Evolutionary conservation across 2,888 invertebrate genomes (phyloP).

Genomic region (Spisula subtruncata): DNA sequence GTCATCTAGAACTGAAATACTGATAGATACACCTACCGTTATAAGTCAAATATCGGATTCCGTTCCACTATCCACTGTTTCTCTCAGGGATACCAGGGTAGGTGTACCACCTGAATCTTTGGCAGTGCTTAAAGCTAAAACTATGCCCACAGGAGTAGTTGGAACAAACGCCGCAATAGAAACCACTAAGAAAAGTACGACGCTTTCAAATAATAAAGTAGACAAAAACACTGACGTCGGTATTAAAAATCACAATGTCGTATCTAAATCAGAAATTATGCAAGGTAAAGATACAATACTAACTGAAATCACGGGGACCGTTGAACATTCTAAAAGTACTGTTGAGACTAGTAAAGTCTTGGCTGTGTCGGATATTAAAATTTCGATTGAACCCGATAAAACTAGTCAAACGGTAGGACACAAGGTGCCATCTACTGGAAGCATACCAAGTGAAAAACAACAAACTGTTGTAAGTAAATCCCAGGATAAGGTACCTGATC

Average conservation of each 20-base stretch:
- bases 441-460: not conserved
- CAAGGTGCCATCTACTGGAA: not conserved
- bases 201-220: not conserved
- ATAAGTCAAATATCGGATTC: constrained; percentile 22
- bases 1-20: constrained; percentile 34
- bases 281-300: not conserved
- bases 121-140: not conserved
- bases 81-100: constrained; percentile 11
- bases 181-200: not conserved
- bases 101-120: constrained; percentile 10
- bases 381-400: constrained; percentile 13
- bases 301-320: constrained; percentile 1
- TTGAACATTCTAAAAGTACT: not conserved
- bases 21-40: constrained; percentile 22
- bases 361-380: constrained; percentile 30
- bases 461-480: not conserved
- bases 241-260: not conserved
- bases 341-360: not conserved
- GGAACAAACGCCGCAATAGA: not conserved
- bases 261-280: constrained; percentile 3
- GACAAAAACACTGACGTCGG: not conserved
- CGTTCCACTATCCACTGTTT: constrained; percentile 38
- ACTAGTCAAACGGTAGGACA: not conserved
- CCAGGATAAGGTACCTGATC: not conserved
- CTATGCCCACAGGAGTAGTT: not conserved